A percentile compares a stretch with the other conserved stretches of the same genome.
Conservation (phyloP, 2,888 invertebrate genomes). For the Leucozona laternaria region DNA sequence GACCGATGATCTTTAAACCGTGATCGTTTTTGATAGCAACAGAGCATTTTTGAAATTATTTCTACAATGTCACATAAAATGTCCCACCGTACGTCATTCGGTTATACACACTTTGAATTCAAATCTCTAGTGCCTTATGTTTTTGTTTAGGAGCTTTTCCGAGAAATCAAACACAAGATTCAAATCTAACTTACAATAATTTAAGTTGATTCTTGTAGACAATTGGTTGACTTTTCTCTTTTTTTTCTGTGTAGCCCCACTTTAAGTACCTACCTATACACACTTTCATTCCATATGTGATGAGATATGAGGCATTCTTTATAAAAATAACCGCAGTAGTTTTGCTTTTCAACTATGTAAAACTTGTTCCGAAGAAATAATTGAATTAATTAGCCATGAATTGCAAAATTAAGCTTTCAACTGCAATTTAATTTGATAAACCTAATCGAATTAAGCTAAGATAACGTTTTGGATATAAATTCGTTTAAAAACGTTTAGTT, state of each 20-base stretch:
- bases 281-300: constrained; percentile 2
- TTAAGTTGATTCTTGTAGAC: background rate
- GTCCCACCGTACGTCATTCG: background rate
- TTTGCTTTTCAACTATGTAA: background rate
- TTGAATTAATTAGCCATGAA: constrained; percentile 64
- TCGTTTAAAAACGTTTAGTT: background rate
- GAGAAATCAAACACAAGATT: constrained; percentile 13
- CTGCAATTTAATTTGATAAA: constrained; percentile 55
- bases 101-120: constrained; percentile 21
- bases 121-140: constrained; percentile 38
- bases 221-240: background rate
- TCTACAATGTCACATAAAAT: background rate
- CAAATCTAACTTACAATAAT: constrained; percentile 20
- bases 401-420: constrained; percentile 49
- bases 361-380: constrained; percentile 24
- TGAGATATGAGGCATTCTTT: background rate
- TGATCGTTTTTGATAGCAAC: no score
- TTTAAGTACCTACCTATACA: background rate
- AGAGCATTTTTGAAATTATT: background rate
- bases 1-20: no score
- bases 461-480: background rate
- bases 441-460: background rate
- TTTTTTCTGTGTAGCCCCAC: background rate
- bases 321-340: background rate
- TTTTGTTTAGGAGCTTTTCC: constrained; percentile 15